These are phyloP conservation scores for Brachyalestes nurse DNA, from an alignment of 2,797 vertebrate genomes.

Conservation along the genomic window DNA sequence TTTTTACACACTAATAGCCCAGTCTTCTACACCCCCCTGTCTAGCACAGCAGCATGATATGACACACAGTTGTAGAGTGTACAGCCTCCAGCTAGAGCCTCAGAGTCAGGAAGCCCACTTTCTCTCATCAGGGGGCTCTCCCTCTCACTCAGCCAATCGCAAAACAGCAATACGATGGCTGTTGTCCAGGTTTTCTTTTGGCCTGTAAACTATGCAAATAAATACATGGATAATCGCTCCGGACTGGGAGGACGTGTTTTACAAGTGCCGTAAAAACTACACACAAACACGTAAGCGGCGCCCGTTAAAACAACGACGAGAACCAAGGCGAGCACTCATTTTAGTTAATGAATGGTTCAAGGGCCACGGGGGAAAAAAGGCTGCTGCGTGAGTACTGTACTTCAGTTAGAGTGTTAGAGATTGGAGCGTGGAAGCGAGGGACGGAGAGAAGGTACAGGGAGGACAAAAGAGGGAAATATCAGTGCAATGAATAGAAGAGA, in stretches of 20 bases:
- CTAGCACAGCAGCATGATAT: neutral
- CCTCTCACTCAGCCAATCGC: conserved; percentile 6
- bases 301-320: conserved; percentile 70
- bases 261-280: conserved; percentile 75
- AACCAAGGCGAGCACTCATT: conserved; percentile 75
- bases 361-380: neutral
- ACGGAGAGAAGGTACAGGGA: neutral
- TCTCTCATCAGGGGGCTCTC: neutral
- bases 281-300: conserved; percentile 78
- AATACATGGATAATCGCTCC: conserved; percentile 77
- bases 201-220: conserved; percentile 79
- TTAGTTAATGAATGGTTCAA: conserved; percentile 75
- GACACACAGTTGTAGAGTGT: neutral
- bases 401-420: neutral
- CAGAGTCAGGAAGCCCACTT: neutral
- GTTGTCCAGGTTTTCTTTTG: conserved; percentile 67
- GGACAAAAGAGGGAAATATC: neutral
- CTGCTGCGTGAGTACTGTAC: neutral
- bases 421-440: neutral
- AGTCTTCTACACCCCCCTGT: neutral
- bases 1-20: neutral
- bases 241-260: conserved; percentile 79
- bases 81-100: neutral
- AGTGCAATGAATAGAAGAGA: no score
- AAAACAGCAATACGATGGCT: conserved; percentile 1